Base-by-base conservation (phyloP, 1,140 invertebrate species). In the Zeugodacus cucurbitae region DNA sequence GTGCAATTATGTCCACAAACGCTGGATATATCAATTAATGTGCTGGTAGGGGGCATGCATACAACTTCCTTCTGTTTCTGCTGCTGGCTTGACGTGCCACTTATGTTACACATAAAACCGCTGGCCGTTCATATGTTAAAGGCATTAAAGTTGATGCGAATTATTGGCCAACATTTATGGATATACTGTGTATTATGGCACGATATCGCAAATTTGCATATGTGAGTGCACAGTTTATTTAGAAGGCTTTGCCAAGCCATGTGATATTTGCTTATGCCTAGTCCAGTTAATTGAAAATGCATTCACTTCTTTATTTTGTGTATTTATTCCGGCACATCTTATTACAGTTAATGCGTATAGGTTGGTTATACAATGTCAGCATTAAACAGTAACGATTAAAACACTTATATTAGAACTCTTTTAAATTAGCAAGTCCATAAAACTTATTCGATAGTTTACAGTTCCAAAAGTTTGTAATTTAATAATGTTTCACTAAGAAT, bases 391-490 rank as follows among this genome's bases (percentile, higher is more conserved):
- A 74, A 74, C 70, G 4, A 34, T 17, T 41, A 82, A 82, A 82
- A 48, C 41, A 29, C 20, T 82, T 48, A 82, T 82, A 82, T 74
- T 8, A 41, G 37, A 41, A 41, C 37, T 14, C 34, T 17, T 17
- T 74, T 74, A 54, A 17, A 17, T 48, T 82, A 82, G 37, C 11
- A 74, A 82, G 74, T 82, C n/a, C 37, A 26, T 82, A 82, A 82
- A 82, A 44, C 74, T 26, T 82, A 82, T 82, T 22, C 74, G 74
- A 26, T 82, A 82, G n/a, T 48, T 41, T 48, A 82, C 74, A 82
- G 34, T 20, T 74, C 70, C 70, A 74, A 74, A 37, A 74, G 32
- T 41, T 74, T 2, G 14, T 48, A 82, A 82, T 0, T 82, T 54
- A 26, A 48, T 29, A 14, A 48, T 44, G n/a, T 48, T 82, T 26